Percentiles rank a stretch among this genome's conserved stretches.
phyloP scores from a whole-genome alignment of 2,113 vertebrate species.

The Lampris megalopsis region DNA sequence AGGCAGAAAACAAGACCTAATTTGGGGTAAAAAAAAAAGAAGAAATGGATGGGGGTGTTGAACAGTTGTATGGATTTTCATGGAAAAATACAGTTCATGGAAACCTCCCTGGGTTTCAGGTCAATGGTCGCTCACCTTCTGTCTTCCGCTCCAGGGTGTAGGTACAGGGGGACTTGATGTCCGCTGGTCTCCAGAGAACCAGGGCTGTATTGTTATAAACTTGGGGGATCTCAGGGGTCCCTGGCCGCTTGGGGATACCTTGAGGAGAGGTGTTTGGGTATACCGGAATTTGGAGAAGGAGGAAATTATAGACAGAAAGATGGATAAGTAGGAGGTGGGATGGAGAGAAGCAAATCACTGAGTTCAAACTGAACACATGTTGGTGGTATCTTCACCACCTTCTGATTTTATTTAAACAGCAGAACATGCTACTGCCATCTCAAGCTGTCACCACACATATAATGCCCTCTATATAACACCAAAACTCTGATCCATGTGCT shows the following conservation, averaged over 20 bases:
- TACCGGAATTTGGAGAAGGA: background rate
- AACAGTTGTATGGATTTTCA: too few species aligned
- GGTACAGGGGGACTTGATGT: slow-evolving; percentile 89
- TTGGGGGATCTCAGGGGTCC: slow-evolving; percentile 93
- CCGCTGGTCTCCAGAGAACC: slow-evolving; percentile 93
- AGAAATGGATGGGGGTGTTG: too few species aligned
- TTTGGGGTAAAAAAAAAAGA: too few species aligned
- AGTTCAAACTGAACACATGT: too few species aligned
- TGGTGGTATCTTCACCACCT: too few species aligned
- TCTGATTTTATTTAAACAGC: too few species aligned
- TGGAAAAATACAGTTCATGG: too few species aligned
- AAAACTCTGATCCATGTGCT: background rate
- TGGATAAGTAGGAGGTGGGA: background rate
- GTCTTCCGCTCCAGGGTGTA: slow-evolving; percentile 88
- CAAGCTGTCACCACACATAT: background rate
- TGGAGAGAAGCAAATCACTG: background rate
- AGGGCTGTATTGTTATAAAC: slow-evolving; percentile 92
- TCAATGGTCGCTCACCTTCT: slow-evolving; percentile 82
- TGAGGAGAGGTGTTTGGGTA: background rate
- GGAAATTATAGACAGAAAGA: background rate
- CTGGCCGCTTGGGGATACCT: slow-evolving; percentile 90
- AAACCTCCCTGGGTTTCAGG: background rate
- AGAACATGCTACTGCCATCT: too few species aligned
- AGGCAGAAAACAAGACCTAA: too few species aligned
- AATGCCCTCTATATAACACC: background rate